Evolutionary conservation across 2,888 invertebrate species (phyloP).

Genomic region (Tetropium fuscum): DNA sequence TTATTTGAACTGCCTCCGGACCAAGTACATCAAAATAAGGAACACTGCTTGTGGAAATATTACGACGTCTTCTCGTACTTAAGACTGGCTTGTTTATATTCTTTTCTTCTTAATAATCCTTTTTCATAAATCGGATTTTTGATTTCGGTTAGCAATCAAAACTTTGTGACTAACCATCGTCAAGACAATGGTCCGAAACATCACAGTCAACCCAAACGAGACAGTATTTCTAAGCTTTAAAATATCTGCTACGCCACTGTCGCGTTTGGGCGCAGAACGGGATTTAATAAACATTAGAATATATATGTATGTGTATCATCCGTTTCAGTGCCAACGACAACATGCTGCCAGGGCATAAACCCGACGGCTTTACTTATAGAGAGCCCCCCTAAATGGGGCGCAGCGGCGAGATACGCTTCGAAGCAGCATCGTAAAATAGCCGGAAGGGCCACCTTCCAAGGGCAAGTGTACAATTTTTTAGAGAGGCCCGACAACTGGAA

Average conservation of each 20-base stretch:
- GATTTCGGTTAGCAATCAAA: too few relatives aligned
- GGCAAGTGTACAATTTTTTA: constrained; percentile 85
- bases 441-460: constrained; percentile 78
- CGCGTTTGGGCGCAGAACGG: neutral
- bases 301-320: constrained; percentile 8
- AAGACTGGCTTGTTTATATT: too few relatives aligned
- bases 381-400: constrained; percentile 69
- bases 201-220: too few relatives aligned
- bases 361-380: constrained; percentile 62
- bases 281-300: neutral
- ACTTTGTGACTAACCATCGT: too few relatives aligned
- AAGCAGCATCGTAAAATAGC: constrained; percentile 73
- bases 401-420: constrained; percentile 71
- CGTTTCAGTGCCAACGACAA: constrained; percentile 53
- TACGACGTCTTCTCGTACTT: too few relatives aligned
- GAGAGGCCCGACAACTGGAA: constrained; percentile 87
- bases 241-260: neutral
- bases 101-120: too few relatives aligned
- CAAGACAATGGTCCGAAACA: too few relatives aligned
- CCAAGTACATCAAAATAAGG: too few relatives aligned
- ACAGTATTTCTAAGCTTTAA: too few relatives aligned
- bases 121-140: too few relatives aligned
- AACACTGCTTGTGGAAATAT: too few relatives aligned
- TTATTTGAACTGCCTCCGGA: too few relatives aligned
- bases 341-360: constrained; percentile 59